A percentile compares a stretch with the other conserved stretches of the same genome.
Evolutionary conservation across 1,140 invertebrate species (phyloP).

Genomic region (Hylaeus anthracinus): DNA sequence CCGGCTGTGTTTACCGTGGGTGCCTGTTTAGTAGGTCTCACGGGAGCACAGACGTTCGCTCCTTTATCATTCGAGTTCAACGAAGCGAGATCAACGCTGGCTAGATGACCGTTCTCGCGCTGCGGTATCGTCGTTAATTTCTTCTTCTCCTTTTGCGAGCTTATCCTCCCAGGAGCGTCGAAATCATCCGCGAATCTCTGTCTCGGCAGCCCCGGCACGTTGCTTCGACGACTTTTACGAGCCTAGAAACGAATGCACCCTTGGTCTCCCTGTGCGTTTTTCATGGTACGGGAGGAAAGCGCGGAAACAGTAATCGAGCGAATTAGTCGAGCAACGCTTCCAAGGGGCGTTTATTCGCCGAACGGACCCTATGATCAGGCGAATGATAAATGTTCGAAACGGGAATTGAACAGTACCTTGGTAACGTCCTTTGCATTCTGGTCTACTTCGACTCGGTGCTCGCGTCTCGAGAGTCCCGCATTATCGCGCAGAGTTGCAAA

Average conservation of each 20-base stretch:
- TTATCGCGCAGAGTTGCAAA: too few relatives aligned
- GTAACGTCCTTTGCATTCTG: too few relatives aligned
- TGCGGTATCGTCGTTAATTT: constrained; percentile 6
- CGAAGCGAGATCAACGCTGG: constrained; percentile 59
- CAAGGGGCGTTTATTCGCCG: too few relatives aligned
- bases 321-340: not conserved
- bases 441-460: too few relatives aligned
- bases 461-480: too few relatives aligned
- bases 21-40: constrained; percentile 62
- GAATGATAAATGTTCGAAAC: too few relatives aligned
- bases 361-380: too few relatives aligned
- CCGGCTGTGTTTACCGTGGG: constrained; percentile 60
- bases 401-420: too few relatives aligned
- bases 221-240: not conserved
- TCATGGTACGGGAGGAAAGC: not conserved
- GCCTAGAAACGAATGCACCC: not conserved
- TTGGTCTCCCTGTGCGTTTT: not conserved
- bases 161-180: not conserved
- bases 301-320: constrained; percentile 6
- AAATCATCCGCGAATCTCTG: not conserved
- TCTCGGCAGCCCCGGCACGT: not conserved
- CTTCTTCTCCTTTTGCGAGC: not conserved
- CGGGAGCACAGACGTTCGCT: constrained; percentile 60
- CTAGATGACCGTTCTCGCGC: constrained; percentile 4
- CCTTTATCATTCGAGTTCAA: constrained; percentile 73